Evolutionary conservation across 2,888 invertebrate species (phyloP).

Genomic region (Strigamia maritima): DNA sequence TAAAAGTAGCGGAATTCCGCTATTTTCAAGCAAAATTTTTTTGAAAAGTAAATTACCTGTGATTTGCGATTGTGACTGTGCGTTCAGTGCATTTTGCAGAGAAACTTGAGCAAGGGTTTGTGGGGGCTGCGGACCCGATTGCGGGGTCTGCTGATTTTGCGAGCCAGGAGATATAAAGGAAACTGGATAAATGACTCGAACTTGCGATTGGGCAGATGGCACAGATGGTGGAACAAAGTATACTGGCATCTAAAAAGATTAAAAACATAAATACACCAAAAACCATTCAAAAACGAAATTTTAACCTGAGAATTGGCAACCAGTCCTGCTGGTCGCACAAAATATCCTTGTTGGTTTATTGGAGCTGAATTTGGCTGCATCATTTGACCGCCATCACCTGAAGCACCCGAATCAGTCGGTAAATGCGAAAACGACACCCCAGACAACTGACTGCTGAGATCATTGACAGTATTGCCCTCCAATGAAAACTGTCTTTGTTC

Average conservation of each 20-base stretch:
- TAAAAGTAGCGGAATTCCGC: no score
- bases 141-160: conserved; percentile 38
- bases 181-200: conserved; percentile 37
- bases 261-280: neutral
- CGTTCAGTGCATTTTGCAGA: conserved; percentile 20
- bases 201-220: conserved; percentile 37
- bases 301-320: conserved; percentile 38
- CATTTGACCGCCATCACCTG: conserved; percentile 38
- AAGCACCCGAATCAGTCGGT: conserved; percentile 37
- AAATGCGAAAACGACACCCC: conserved; percentile 35
- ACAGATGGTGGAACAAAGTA: conserved; percentile 39
- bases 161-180: conserved; percentile 26
- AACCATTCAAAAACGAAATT: neutral
- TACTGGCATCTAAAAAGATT: conserved; percentile 39
- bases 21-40: no score
- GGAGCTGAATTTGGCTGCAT: conserved; percentile 26
- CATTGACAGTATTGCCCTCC: conserved; percentile 26
- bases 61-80: conserved; percentile 35
- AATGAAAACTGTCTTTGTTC: conserved; percentile 39
- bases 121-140: conserved; percentile 38
- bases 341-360: conserved; percentile 34
- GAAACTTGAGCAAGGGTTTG: conserved; percentile 34
- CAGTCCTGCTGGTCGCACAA: conserved; percentile 40
- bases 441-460: conserved; percentile 25
- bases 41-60: neutral